Percentiles rank a stretch among this genome's conserved stretches.
These are phyloP conservation scores for Smutsia temminckii DNA, from an alignment of 2,797 vertebrate genomes.

Conservation along the genomic window DNA sequence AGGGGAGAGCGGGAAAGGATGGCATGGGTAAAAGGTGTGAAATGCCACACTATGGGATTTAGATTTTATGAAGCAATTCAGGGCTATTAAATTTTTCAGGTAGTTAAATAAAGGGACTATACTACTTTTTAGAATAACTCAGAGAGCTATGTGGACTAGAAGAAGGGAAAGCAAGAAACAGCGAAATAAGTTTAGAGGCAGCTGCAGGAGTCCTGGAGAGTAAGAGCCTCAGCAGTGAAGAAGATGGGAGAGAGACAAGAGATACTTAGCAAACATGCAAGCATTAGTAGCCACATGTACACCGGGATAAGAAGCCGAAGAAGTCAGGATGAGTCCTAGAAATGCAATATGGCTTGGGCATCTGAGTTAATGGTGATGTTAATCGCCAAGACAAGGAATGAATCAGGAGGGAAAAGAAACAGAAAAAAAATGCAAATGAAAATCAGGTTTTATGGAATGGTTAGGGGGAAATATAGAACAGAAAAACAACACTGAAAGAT, in stretches of 20 bases:
- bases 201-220: not conserved
- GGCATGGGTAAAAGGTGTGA: not conserved
- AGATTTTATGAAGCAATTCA: not conserved
- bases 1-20: not conserved
- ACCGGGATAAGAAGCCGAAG: not conserved
- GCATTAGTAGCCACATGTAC: not conserved
- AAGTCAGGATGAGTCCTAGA: not conserved
- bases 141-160: not conserved
- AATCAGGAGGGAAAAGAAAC: not conserved
- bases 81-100: not conserved
- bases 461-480: not conserved
- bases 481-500: not conserved
- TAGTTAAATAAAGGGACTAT: not conserved
- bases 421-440: not conserved
- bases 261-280: not conserved
- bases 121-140: not conserved
- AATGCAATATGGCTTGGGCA: not conserved
- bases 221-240: not conserved
- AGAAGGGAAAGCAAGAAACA: constrained; percentile 13
- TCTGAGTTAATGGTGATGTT: not conserved
- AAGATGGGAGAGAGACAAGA: not conserved
- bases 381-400: not conserved
- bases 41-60: not conserved
- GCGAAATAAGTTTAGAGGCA: not conserved
- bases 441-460: not conserved